Evolutionary conservation across 2,797 vertebrate genomes (phyloP).

Genomic region (Coregonus suidteri): DNA sequence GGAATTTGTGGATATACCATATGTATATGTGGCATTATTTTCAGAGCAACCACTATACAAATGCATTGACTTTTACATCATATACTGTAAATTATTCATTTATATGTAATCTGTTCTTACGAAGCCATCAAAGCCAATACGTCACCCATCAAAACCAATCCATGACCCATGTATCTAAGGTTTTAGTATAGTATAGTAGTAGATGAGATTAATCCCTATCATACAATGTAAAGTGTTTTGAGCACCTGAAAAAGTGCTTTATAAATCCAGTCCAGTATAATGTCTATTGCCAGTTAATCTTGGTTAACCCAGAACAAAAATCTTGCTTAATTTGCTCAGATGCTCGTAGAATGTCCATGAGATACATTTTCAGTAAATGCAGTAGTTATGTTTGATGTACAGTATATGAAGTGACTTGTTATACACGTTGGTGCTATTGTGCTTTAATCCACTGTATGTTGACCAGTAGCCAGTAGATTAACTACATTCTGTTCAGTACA

Average conservation of each 20-base stretch:
- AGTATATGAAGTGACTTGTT: slow-evolving; percentile 47
- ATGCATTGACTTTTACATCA: background rate
- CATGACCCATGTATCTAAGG: background rate
- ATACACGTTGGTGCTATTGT: slow-evolving; percentile 50
- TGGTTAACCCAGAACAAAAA: too few relatives aligned
- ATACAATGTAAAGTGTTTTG: background rate
- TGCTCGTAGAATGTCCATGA: too few relatives aligned
- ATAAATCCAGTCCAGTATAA: background rate
- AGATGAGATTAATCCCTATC: background rate
- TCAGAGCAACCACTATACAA: slow-evolving; percentile 23
- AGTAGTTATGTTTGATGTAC: slow-evolving; percentile 21
- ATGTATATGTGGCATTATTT: slow-evolving; percentile 21
- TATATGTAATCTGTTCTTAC: slow-evolving; percentile 35
- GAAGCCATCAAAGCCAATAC: slow-evolving; percentile 22
- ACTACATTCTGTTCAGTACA: background rate
- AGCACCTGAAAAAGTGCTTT: background rate
- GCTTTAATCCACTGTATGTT: slow-evolving; percentile 24
- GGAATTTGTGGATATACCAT: background rate
- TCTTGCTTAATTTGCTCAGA: too few relatives aligned
- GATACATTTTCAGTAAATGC: slow-evolving; percentile 7
- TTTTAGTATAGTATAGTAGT: background rate
- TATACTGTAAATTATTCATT: background rate
- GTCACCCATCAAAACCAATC: background rate
- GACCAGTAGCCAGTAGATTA: background rate
- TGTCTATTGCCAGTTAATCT: too few relatives aligned